Evolutionary conservation across 1,140 invertebrate species (phyloP).

Genomic region (Pseudomyrmex cubaensis): DNA sequence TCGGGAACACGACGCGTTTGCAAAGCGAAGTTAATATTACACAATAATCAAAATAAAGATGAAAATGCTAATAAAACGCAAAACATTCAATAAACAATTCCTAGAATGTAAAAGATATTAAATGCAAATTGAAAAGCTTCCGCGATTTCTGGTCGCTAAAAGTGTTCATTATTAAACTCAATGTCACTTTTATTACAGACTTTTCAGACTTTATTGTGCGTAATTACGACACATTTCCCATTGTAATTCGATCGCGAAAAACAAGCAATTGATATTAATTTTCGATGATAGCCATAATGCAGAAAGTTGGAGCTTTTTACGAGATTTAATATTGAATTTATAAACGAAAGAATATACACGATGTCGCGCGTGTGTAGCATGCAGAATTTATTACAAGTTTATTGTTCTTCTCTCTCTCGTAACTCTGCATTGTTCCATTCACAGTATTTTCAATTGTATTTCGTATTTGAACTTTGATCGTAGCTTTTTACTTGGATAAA

Average conservation of each 20-base stretch:
- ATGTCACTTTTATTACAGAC: constrained; percentile 39
- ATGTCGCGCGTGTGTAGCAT: background rate
- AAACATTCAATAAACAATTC: background rate
- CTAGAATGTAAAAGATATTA: constrained; percentile 6
- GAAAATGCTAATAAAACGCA: background rate
- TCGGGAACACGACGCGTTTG: constrained; percentile 17
- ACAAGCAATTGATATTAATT: constrained; percentile 60
- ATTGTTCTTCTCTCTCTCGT: constrained; percentile 34
- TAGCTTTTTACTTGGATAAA: constrained; percentile 17
- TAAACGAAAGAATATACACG: background rate
- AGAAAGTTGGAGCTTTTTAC: constrained; percentile 24
- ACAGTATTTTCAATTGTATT: constrained; percentile 40
- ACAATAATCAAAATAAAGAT: constrained; percentile 1
- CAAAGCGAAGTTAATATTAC: constrained; percentile 36
- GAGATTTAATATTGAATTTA: constrained; percentile 34
- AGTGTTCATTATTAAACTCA: constrained; percentile 39
- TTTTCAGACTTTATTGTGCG: constrained; percentile 47
- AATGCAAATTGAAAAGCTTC: constrained; percentile 8
- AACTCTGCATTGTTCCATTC: constrained; percentile 24
- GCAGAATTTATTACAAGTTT: constrained; percentile 2
- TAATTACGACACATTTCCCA: constrained; percentile 37
- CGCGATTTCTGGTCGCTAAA: background rate
- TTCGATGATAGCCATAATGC: constrained; percentile 40
- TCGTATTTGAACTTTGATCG: constrained; percentile 24
- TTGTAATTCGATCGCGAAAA: constrained; percentile 45